Base-by-base conservation (phyloP, 2,113 vertebrate species). In the Prionailurus viverrinus region DNA sequence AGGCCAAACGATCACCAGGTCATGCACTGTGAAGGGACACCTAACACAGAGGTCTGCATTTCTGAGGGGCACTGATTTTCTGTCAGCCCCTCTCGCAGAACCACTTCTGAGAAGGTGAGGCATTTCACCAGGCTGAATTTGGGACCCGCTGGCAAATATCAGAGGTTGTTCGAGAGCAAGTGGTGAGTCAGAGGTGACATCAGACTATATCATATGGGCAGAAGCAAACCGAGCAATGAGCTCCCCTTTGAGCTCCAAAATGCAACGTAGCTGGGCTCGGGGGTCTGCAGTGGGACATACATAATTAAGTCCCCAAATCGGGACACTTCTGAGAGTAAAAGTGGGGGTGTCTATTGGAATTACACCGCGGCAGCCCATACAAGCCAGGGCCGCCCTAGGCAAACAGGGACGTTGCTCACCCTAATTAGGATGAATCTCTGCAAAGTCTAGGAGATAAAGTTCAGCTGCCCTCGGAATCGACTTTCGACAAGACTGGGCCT, bases 101-200 rank as follows among this genome's bases (percentile, higher is more conserved):
- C 18, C 63, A 58, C 53, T 58, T 93, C 80, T 21, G 71, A 89
- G 91, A 97, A 89, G 94, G 74, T 83, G 65, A 97, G 68, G 73
- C 85, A 68, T 66, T 89, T 85, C 1, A 1, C 55, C 89, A 90
- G 66, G 74, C 63, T 87, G 61, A 95, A 65, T 51, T 45, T 21
- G 48, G 81, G 65, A 81, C 79, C 76, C 80, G 13, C 53, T 92
- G 94, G 91, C 81, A 95, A 95, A 95, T 81, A 95, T 76, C 94
- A 95, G 73, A 94, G 83, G 79, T 65, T 81, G 80, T 65, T 83
- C 63, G 81, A 73, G 92, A 97, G 74, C 74, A 61, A 91, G 93
- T 39, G 18, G 81, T 92, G 94, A 96, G 96, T 95, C 96, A 96
- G 71, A 12, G 25, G 29, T 61, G 94, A 94, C 81, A 63, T 94